A percentile compares a stretch with the other conserved stretches of the same genome.
These are phyloP conservation scores for Thrips palmi DNA, from an alignment of 1,140 invertebrate species.

Conservation along the genomic window DNA sequence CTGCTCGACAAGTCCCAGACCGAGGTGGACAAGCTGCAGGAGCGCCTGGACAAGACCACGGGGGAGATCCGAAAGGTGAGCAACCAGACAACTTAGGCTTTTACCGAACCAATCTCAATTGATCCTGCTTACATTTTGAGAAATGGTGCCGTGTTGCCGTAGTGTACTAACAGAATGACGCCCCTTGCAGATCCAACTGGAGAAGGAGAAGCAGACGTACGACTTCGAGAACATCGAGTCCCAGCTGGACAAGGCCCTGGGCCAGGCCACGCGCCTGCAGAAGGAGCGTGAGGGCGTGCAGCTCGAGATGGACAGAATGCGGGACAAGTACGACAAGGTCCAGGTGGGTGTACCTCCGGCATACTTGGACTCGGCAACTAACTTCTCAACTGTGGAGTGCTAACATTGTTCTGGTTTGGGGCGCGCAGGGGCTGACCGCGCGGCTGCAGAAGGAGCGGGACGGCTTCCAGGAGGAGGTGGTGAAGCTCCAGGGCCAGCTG, in stretches of 20 bases:
- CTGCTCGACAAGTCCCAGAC: constrained; percentile 73
- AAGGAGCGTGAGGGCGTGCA: constrained; percentile 76
- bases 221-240: constrained; percentile 78
- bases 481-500: constrained; percentile 58
- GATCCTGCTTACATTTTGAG: not conserved
- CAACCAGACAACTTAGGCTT: constrained; percentile 11
- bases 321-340: constrained; percentile 76
- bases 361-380: too few species aligned
- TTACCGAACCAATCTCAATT: not conserved
- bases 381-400: constrained; percentile 4
- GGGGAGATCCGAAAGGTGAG: constrained; percentile 61
- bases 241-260: constrained; percentile 74
- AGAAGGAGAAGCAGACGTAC: constrained; percentile 74
- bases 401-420: too few species aligned
- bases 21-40: constrained; percentile 77
- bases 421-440: constrained; percentile 38
- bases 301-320: constrained; percentile 62
- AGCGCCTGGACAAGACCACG: constrained; percentile 61
- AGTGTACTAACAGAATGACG: constrained; percentile 4
- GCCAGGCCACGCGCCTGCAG: constrained; percentile 65
- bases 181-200: constrained; percentile 53
- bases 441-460: constrained; percentile 78
- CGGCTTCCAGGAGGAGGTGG: constrained; percentile 54
- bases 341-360: too few species aligned
- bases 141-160: not conserved